These are phyloP conservation scores for Cybosia mesomella DNA, from an alignment of 2,888 invertebrate genomes.

Conservation along the genomic window DNA sequence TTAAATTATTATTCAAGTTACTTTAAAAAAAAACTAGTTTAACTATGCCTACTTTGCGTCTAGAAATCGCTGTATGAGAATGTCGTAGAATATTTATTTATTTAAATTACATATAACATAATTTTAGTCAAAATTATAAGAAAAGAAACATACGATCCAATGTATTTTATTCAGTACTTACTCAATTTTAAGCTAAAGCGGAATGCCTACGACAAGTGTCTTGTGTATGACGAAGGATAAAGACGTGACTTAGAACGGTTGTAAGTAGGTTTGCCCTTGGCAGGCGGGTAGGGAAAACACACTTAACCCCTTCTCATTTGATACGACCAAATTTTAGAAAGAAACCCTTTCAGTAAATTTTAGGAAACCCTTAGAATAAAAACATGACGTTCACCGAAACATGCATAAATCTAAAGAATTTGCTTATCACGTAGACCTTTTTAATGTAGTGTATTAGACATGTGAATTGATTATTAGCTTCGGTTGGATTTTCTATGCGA, in stretches of 20 bases:
- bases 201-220: constrained; percentile 7
- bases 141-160: not conserved
- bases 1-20: not conserved
- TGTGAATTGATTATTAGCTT: too few species aligned
- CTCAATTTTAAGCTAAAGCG: not conserved
- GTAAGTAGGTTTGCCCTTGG: not conserved
- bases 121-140: not conserved
- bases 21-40: too few species aligned
- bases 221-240: constrained; percentile 8
- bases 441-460: not conserved
- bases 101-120: too few species aligned
- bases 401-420: constrained; percentile 4
- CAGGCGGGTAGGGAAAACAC: constrained; percentile 2
- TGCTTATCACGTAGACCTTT: not conserved
- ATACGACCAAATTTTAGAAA: not conserved
- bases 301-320: constrained; percentile 8
- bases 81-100: too few species aligned
- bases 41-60: too few species aligned
- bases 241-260: not conserved
- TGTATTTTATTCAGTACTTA: not conserved
- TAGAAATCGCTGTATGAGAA: too few species aligned
- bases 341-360: constrained; percentile 7
- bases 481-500: too few species aligned
- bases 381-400: constrained; percentile 1
- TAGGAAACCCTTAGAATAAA: not conserved